A percentile compares a stretch with the other conserved stretches of the same genome.
phyloP scores from a whole-genome alignment of 1,140 invertebrate species.

The Scaptodrosophila lebanonensis region DNA sequence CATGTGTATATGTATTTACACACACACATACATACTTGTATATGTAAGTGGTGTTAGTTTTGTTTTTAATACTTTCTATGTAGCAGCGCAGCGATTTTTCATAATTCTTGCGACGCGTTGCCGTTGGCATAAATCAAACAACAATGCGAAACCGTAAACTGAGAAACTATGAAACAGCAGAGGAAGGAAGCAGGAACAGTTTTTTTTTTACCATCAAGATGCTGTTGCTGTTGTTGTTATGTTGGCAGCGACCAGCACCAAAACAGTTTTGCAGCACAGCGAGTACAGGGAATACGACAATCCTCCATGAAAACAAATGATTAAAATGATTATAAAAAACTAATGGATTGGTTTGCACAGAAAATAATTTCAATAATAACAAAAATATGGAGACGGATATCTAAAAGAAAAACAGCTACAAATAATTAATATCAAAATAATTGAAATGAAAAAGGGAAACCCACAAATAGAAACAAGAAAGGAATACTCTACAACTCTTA shows the following conservation, averaged over 20 bases:
- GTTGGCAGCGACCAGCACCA: too few species aligned
- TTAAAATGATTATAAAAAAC: background rate
- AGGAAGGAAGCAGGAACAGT: background rate
- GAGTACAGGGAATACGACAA: conserved; percentile 39
- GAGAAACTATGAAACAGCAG: background rate
- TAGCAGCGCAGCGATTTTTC: conserved; percentile 63
- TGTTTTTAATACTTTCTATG: conserved; percentile 22
- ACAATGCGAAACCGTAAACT: conserved; percentile 11
- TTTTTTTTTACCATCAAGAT: conserved; percentile 11
- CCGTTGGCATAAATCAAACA: conserved; percentile 66
- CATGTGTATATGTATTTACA: conserved; percentile 3
- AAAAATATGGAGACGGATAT: too few species aligned
- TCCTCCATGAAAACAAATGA: conserved; percentile 9
- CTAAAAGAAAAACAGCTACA: too few species aligned
- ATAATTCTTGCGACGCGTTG: conserved; percentile 52
- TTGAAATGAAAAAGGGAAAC: too few species aligned
- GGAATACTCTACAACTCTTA: too few species aligned
- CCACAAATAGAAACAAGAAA: too few species aligned
- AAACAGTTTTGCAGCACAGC: conserved; percentile 50
- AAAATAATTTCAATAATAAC: too few species aligned
- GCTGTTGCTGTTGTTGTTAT: background rate
- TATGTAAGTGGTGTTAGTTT: too few species aligned
- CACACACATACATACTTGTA: too few species aligned
- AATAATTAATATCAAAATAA: too few species aligned
- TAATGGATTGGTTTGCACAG: too few species aligned